phyloP scores from a whole-genome alignment of 2,797 vertebrate species.

The Cygnus olor region DNA sequence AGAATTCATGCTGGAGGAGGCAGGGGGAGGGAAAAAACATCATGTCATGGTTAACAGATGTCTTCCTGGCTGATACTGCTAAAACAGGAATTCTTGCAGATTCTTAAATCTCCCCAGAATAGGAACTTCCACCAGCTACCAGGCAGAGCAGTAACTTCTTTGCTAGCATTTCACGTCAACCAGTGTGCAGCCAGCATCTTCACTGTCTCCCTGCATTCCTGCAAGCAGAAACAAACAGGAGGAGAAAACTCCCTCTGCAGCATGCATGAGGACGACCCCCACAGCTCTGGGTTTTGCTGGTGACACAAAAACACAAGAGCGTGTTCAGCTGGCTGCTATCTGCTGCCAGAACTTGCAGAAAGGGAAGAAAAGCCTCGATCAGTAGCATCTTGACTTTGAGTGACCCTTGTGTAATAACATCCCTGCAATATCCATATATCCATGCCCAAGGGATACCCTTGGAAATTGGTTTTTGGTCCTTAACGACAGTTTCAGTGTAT shows the following conservation, averaged over 20 bases:
- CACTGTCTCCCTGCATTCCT: not conserved
- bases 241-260: not conserved
- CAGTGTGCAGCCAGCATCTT: not conserved
- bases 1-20: not conserved
- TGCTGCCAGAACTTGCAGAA: not conserved
- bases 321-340: not conserved
- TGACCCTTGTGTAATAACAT: not conserved
- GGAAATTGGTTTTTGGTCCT: not conserved
- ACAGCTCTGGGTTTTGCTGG: not conserved
- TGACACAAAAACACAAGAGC: not conserved
- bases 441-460: not conserved
- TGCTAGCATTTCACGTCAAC: not conserved
- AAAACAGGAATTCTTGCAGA: conserved; percentile 36
- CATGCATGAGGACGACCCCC: not conserved
- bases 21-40: conserved; percentile 35
- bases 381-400: not conserved
- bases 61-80: conserved; percentile 66
- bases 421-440: not conserved
- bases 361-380: not conserved
- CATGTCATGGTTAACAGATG: conserved; percentile 57
- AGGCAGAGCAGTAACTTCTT: conserved; percentile 1
- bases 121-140: conserved; percentile 1
- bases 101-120: conserved; percentile 3
- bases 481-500: not conserved
- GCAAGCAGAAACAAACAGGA: not conserved